Evolutionary conservation across 2,888 invertebrate genomes (phyloP).

Genomic region (Lagria hirta): DNA sequence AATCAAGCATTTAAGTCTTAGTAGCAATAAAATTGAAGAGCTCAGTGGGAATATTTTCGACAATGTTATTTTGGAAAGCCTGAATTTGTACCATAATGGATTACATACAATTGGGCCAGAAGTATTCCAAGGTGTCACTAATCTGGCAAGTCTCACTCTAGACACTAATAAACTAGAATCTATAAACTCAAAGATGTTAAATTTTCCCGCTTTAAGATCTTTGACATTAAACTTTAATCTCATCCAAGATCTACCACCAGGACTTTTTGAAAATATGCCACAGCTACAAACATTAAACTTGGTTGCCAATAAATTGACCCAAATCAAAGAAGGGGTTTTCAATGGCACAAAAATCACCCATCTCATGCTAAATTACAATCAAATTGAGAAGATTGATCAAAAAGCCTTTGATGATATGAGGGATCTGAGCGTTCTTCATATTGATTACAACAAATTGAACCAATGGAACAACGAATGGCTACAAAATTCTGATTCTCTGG

Average conservation of each 20-base stretch:
- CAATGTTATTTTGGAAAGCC: not conserved
- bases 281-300: constrained; percentile 1
- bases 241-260: not conserved
- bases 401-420: constrained; percentile 27
- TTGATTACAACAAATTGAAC: constrained; percentile 27
- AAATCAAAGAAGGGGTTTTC: constrained; percentile 22
- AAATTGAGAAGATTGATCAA: constrained; percentile 20
- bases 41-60: constrained; percentile 3
- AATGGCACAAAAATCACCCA: constrained; percentile 10
- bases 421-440: constrained; percentile 8
- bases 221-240: constrained; percentile 5
- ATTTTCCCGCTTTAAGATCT: not conserved
- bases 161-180: not conserved
- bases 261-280: constrained; percentile 5
- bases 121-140: not conserved
- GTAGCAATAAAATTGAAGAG: constrained; percentile 1
- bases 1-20: constrained; percentile 1
- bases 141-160: not conserved
- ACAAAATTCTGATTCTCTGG: constrained; percentile 14
- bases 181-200: not conserved
- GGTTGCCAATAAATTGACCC: not conserved
- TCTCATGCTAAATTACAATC: constrained; percentile 25
- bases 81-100: constrained; percentile 6
- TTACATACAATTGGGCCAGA: not conserved
- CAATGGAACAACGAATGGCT: constrained; percentile 24